Base-by-base conservation (phyloP, 2,113 vertebrate species). In the Odontophorus gujanensis region DNA sequence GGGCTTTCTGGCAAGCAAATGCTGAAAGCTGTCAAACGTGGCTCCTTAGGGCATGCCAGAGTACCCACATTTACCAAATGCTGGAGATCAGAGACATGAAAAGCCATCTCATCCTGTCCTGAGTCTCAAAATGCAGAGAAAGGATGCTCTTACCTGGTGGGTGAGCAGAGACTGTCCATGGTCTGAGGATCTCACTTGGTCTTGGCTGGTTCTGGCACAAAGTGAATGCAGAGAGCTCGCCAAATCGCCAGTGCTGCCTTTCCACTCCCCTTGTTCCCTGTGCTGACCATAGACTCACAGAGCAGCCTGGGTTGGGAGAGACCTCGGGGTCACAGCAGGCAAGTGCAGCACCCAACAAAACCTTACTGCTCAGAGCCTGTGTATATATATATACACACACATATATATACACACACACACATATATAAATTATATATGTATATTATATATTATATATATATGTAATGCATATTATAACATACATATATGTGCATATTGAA, bases 41-140 rank as follows among this genome's bases (percentile, higher is more conserved):
- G 36, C 21, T 69, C 6, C 11, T 40, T 0, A 53, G 68, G 38
- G 36, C 40, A 40, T 0, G 0, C 58, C 21, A 20, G 28, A 79
- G 84, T 14, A 28, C 10, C 53, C 34, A 9, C 0, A 0, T 11
- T 7, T 20, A 10, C 17, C n/a, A 63, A 80, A 42, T 36, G 7
- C 19, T 53, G 57, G 3, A 69, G 36, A 14, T 18, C 10, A 11
- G 36, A 26, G 16, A 11, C 36, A 17, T 36, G 32, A 15, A 84
- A 81, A 30, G 0, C n/a, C 15, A 51, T 51, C 40, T 30, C 68
- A 77, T 26, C 8, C 24, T 10, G 65, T 7, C 45, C 45, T 25
- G 51, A 47, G 28, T 5, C 69, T 45, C 59, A 32, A 75, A 50
- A 67, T 3, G 3, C 0, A 1, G 15, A 59, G 61, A 62, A 81